Evolutionary conservation across 2,113 vertebrate species (phyloP).

Genomic region (Tupaia chinensis): DNA sequence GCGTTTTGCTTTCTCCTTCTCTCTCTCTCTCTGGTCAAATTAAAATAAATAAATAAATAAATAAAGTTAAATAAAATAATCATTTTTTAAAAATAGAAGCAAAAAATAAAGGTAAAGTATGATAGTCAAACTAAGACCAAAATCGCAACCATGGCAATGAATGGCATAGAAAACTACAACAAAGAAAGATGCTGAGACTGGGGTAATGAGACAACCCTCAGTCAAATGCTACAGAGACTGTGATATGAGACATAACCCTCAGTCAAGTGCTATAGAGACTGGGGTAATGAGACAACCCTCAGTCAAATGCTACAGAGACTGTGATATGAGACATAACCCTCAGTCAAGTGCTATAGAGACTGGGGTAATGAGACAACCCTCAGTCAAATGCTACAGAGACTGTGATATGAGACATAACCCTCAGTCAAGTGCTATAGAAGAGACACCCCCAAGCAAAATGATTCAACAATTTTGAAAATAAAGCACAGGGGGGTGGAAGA

Average conservation of each 20-base stretch:
- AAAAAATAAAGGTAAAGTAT: constrained; percentile 40
- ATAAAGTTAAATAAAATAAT: too few species aligned
- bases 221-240: not conserved
- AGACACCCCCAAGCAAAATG: not conserved
- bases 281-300: not conserved
- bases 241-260: not conserved
- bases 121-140: constrained; percentile 33
- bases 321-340: not conserved
- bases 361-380: not conserved
- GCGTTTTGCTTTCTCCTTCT: too few species aligned
- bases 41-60: too few species aligned
- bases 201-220: not conserved
- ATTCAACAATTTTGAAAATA: not conserved
- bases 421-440: not conserved
- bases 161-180: not conserved
- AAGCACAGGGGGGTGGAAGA: not conserved
- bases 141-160: constrained; percentile 3
- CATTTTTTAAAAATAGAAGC: too few species aligned
- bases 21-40: too few species aligned
- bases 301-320: not conserved
- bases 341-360: not conserved
- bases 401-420: not conserved
- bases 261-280: not conserved
- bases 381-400: not conserved
- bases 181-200: not conserved